These are phyloP conservation scores for Drosophila paramelanica DNA, from an alignment of 2,888 invertebrate genomes.

Conservation along the genomic window DNA sequence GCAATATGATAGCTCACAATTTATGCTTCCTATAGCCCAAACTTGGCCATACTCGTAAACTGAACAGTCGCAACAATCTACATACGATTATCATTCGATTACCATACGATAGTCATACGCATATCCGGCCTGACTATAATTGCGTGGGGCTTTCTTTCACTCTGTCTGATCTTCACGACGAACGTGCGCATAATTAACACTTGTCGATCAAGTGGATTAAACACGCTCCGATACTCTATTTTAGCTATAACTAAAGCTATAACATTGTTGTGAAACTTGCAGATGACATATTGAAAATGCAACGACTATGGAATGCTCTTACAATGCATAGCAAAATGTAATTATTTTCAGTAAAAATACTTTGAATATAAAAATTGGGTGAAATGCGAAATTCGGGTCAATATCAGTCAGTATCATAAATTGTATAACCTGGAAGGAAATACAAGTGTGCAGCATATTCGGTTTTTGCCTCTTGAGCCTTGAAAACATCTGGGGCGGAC, in stretches of 20 bases:
- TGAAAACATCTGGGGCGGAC: conserved; percentile 4
- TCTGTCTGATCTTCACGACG: conserved; percentile 4
- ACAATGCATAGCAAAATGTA: no score
- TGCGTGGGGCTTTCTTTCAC: conserved; percentile 32
- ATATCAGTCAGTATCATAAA: neutral
- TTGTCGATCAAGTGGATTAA: conserved; percentile 9
- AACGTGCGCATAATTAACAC: conserved; percentile 45
- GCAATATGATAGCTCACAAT: conserved; percentile 27
- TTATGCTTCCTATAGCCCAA: conserved; percentile 58
- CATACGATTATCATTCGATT: conserved; percentile 45
- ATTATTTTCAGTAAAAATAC: no score
- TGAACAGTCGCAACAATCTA: conserved; percentile 31
- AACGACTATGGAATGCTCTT: conserved; percentile 4
- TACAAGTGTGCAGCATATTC: neutral
- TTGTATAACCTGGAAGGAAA: neutral
- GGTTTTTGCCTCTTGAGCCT: neutral
- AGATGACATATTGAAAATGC: neutral
- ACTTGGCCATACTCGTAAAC: conserved; percentile 45
- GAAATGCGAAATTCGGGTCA: neutral
- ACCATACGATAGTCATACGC: conserved; percentile 42
- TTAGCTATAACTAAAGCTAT: neutral
- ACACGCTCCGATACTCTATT: neutral
- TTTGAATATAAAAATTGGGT: no score
- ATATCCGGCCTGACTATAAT: conserved; percentile 45
- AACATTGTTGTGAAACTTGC: neutral